These are phyloP conservation scores for Capreolus pygargus DNA, from an alignment of 2,113 vertebrate species.

Conservation along the genomic window DNA sequence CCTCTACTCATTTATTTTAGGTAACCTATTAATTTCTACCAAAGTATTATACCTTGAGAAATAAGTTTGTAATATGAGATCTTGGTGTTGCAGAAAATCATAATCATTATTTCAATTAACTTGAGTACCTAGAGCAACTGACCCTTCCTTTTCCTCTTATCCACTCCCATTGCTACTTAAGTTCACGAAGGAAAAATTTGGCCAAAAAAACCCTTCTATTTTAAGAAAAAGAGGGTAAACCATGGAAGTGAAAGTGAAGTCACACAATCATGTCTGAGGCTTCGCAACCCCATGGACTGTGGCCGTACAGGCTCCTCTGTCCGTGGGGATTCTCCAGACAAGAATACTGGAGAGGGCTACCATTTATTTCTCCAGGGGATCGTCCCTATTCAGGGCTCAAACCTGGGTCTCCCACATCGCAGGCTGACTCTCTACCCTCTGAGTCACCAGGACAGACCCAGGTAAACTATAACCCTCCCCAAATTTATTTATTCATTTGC, in stretches of 20 bases:
- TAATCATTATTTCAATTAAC: not conserved
- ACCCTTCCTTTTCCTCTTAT: not conserved
- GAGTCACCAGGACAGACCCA: not conserved
- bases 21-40: not conserved
- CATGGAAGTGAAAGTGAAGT: not conserved
- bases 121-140: not conserved
- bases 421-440: not conserved
- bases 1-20: not conserved
- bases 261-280: fast-evolving
- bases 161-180: not conserved
- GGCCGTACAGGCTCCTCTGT: not conserved
- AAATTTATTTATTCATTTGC: not conserved
- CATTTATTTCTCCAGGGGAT: not conserved
- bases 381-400: not conserved
- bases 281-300: not conserved
- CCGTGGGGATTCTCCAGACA: not conserved
- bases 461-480: not conserved
- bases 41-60: not conserved
- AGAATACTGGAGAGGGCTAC: not conserved
- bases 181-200: not conserved
- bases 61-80: not conserved
- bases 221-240: not conserved
- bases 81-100: not conserved
- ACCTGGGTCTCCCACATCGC: not conserved
- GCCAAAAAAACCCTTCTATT: not conserved